Evolutionary conservation across 2,797 vertebrate genomes (phyloP).

Genomic region (Chaetodon trifasciatus): DNA sequence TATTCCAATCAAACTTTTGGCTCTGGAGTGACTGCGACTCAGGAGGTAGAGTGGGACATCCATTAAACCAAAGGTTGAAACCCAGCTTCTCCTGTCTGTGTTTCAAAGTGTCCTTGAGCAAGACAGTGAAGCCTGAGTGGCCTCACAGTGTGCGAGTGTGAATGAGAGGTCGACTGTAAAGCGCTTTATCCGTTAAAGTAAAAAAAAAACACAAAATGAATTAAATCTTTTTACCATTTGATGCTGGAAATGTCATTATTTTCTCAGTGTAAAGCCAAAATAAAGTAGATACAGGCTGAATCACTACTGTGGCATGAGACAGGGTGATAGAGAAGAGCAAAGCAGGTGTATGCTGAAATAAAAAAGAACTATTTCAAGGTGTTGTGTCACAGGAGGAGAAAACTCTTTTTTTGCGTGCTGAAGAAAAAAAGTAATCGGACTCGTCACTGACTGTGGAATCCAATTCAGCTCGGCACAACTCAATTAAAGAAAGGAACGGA

Average conservation of each 20-base stretch:
- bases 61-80: no score
- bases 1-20: background rate
- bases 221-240: background rate
- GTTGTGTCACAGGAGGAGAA: conserved; percentile 8
- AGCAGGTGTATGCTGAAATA: background rate
- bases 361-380: conserved; percentile 4
- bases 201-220: background rate
- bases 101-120: background rate
- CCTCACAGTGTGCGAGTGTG: background rate
- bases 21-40: background rate
- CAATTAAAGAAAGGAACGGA: conserved; percentile 48
- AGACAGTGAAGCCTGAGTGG: background rate
- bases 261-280: background rate
- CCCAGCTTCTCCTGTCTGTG: background rate
- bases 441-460: conserved; percentile 37
- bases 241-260: background rate
- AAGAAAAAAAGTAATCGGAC: conserved; percentile 17
- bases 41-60: background rate
- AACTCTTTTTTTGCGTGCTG: background rate
- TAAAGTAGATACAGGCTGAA: background rate
- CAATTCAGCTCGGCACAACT: conserved; percentile 58
- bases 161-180: background rate
- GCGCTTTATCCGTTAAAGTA: background rate
- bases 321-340: background rate
- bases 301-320: background rate